These are phyloP conservation scores for Bombus cullumanus DNA, from an alignment of 1,140 invertebrate species.

Conservation along the genomic window DNA sequence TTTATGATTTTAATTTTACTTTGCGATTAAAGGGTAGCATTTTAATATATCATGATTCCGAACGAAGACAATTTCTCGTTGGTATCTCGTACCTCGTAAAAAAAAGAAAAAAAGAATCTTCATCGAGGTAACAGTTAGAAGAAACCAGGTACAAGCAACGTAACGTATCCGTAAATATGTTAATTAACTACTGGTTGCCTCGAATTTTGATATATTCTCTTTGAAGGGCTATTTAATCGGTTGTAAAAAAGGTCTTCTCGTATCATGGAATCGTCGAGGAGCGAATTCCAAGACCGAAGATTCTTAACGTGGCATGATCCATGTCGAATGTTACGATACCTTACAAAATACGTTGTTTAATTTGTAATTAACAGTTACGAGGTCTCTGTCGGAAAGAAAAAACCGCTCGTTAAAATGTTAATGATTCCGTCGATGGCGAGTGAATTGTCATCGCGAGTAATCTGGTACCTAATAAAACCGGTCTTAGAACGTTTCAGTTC, in stretches of 20 bases:
- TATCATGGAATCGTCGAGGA: neutral
- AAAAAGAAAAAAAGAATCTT: neutral
- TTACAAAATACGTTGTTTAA: neutral
- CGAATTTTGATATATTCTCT: neutral
- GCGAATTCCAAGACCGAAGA: neutral
- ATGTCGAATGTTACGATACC: neutral
- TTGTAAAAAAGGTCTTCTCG: neutral
- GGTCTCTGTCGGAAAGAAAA: neutral
- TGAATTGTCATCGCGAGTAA: neutral
- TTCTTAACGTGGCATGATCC: neutral
- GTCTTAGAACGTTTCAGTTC: neutral
- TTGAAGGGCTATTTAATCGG: too few relatives aligned
- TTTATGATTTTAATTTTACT: too few relatives aligned
- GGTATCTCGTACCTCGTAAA: too few relatives aligned
- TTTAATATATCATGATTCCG: too few relatives aligned
- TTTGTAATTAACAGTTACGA: slow-evolving; percentile 1
- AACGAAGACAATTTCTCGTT: too few relatives aligned
- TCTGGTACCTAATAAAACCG: neutral
- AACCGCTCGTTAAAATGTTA: slow-evolving; percentile 17
- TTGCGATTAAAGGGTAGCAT: too few relatives aligned
- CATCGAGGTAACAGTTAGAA: neutral
- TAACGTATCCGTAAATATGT: neutral
- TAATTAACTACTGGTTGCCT: neutral
- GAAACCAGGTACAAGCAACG: neutral
- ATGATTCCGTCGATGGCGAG: neutral